Conservation (phyloP, 2,888 invertebrate genomes). For the Myopa tessellatipennis region DNA sequence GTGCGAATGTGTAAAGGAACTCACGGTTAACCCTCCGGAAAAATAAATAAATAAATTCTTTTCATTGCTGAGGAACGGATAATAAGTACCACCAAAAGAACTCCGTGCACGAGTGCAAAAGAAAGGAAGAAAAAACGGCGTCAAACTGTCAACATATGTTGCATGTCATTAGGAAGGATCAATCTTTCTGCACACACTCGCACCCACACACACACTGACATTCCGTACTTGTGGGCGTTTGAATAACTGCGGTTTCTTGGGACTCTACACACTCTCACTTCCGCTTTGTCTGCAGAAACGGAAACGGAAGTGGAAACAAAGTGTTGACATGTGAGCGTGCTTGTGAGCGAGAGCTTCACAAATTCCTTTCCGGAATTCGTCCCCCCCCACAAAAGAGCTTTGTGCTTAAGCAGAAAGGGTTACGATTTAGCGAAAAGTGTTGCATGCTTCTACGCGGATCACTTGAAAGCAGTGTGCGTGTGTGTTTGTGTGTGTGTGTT, state of each 20-base stretch:
- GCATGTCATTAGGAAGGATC: constrained; percentile 4
- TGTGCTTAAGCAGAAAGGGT: constrained; percentile 10
- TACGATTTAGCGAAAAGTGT: background rate
- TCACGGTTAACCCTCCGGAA: background rate
- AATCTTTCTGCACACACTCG: background rate
- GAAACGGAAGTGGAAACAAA: constrained; percentile 65
- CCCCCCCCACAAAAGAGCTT: background rate
- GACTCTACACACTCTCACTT: background rate
- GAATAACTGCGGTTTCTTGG: constrained; percentile 1
- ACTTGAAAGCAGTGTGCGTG: background rate
- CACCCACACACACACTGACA: background rate
- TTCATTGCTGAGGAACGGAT: background rate
- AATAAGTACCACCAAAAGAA: background rate
- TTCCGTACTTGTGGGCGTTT: background rate
- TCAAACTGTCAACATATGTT: background rate
- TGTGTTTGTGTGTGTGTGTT: background rate
- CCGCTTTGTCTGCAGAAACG: constrained; percentile 46
- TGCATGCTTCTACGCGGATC: background rate
- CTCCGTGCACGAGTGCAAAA: background rate
- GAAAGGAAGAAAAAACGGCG: background rate
- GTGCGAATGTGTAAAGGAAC: background rate
- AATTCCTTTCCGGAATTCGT: constrained; percentile 21
- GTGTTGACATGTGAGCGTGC: constrained; percentile 61
- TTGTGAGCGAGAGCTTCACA: constrained; percentile 12
- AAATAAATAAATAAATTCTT: background rate